Percentiles rank a stretch among this genome's conserved stretches.
Evolutionary conservation across 2,888 invertebrate genomes (phyloP).

Genomic region (Glyphotaelius pellucidus): DNA sequence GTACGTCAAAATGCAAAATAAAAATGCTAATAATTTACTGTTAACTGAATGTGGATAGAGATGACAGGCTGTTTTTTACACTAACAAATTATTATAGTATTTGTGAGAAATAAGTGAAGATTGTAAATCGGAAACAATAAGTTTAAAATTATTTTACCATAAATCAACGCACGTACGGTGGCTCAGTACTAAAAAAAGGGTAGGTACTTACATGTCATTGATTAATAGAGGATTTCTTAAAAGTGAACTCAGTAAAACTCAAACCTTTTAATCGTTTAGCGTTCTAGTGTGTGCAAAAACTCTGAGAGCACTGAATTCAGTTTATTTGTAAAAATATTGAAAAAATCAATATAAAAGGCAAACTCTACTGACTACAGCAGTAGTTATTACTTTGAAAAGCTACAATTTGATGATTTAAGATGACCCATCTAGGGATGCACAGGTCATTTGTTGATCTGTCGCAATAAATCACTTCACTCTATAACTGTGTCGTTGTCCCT

Average conservation of each 20-base stretch:
- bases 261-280: not conserved
- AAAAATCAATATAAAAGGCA: not conserved
- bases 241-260: not conserved
- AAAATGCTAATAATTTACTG: not conserved
- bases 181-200: not conserved
- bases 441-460: too few relatives aligned
- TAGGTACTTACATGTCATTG: not conserved
- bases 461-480: too few relatives aligned
- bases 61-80: not conserved
- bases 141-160: too few relatives aligned
- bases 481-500: too few relatives aligned
- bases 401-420: too few relatives aligned
- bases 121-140: too few relatives aligned
- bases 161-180: too few relatives aligned
- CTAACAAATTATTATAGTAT: not conserved
- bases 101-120: not conserved
- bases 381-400: too few relatives aligned
- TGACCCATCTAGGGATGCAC: too few relatives aligned
- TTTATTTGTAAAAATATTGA: not conserved
- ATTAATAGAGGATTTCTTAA: not conserved
- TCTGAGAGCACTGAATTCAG: not conserved
- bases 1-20: not conserved
- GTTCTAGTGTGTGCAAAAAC: not conserved
- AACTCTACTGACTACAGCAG: too few relatives aligned
- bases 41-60: not conserved